Base-by-base conservation (phyloP, 2,797 vertebrate species). In the Pseudochirops cupreus region DNA sequence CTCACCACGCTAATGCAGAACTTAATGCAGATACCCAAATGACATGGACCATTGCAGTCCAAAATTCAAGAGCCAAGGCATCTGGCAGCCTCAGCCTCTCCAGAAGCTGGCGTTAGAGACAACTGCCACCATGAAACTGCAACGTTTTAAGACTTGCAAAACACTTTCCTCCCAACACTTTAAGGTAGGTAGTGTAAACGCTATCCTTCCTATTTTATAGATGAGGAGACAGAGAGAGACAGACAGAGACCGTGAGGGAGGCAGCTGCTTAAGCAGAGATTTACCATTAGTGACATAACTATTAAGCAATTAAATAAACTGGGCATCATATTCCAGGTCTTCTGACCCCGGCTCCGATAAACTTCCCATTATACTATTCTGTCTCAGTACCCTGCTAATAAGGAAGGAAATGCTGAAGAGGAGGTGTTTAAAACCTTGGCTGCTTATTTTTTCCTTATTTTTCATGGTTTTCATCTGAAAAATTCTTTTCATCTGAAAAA, bases 401-500 rank as follows among this genome's bases (percentile, higher is more conserved):
- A 16, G 52, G 67, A 74, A 92, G 90, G 91, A 96, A 92, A 94
- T 33, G 89, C 0, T 92, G 52, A 56, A 87, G 93, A 93, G 53
- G 92, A 0, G 59, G 33, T 62, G 59, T n/a, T n/a, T 67, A 33
- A 33, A 67, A 67, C 59, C 18, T 89, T 39, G 91, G 56, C 54
- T 93, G 59, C 11, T 91, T 74, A 33, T 56, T 82, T 10, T 31
- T 93, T 29, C 26, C 26, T 46, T 46, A 46, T 46, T 46, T 46
- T 46, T 46, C 52, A 56, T 11, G 56, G 28, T 91, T 95, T 97
- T 96, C 56, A 94, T 94, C 91, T 95, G 50, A 82, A 91, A 53
- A 93, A 67, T 56, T 39, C 90, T 91, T 95, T 97, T 96, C 56
- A 94, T 94, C 91, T 95, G 50, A 82, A 91, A 53, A 93, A 67